A percentile compares a stretch with the other conserved stretches of the same genome.
Evolutionary conservation across 2,888 invertebrate species (phyloP).

Genomic region (Drosophila stalkeri): DNA sequence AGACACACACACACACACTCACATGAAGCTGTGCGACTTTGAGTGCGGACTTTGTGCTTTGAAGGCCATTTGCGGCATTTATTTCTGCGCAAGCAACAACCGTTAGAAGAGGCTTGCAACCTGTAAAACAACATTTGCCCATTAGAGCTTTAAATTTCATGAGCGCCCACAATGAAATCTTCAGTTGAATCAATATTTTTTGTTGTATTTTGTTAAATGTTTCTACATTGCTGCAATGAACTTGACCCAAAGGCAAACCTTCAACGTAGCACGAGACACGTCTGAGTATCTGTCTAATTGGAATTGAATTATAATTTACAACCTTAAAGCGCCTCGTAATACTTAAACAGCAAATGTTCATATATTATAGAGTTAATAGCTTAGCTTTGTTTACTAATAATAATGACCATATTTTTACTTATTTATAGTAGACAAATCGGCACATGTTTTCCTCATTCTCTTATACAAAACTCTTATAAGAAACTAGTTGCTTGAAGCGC

Average conservation of each 20-base stretch:
- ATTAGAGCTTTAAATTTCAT: constrained; percentile 10
- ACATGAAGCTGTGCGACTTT: constrained; percentile 34
- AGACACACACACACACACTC: constrained; percentile 1
- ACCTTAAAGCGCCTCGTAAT: background rate
- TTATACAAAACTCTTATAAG: constrained; percentile 5
- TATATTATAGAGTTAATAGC: background rate
- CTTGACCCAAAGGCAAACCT: constrained; percentile 14
- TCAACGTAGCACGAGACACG: constrained; percentile 1
- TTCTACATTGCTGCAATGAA: constrained; percentile 6
- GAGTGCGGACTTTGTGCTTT: constrained; percentile 28
- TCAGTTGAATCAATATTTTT: constrained; percentile 35
- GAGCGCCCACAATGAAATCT: constrained; percentile 1
- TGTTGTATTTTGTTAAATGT: background rate
- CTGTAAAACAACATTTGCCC: constrained; percentile 13
- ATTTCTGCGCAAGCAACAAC: constrained; percentile 30
- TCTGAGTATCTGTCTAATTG: constrained; percentile 2
- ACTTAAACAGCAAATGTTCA: background rate
- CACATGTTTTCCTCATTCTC: background rate
- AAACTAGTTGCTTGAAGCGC: background rate
- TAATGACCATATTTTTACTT: constrained; percentile 64
- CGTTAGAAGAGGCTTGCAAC: constrained; percentile 28
- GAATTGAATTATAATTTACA: constrained; percentile 3
- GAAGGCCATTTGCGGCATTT: constrained; percentile 53
- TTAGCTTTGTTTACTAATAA: constrained; percentile 63
- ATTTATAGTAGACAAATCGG: too few species aligned